These are phyloP conservation scores for Euzetes globulus DNA, from an alignment of 2,888 invertebrate species.

Conservation along the genomic window DNA sequence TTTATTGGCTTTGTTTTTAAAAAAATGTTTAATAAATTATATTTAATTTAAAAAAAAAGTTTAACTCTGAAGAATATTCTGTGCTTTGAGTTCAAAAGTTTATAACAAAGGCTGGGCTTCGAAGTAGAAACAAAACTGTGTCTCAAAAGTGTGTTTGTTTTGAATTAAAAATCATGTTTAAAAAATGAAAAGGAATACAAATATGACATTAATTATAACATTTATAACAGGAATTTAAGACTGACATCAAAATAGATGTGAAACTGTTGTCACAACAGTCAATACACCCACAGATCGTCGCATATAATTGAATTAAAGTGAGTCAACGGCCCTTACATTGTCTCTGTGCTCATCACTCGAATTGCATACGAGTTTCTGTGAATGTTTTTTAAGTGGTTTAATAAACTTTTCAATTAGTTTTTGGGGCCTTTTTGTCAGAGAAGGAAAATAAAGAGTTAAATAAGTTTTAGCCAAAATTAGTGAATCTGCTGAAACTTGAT, in stretches of 20 bases:
- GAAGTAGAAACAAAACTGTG: neutral
- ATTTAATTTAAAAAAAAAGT: no score
- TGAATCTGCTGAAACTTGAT: neutral
- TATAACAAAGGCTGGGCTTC: neutral
- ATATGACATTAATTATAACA: neutral
- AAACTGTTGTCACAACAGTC: neutral
- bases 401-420: neutral
- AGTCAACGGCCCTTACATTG: constrained; percentile 12
- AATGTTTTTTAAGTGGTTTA: neutral
- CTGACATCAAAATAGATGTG: neutral
- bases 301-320: neutral
- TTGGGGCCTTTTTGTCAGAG: neutral
- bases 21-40: no score
- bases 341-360: neutral
- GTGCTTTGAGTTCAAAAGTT: neutral
- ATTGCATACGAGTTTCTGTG: neutral
- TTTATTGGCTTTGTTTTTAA: no score
- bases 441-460: neutral
- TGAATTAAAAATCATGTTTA: neutral
- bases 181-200: neutral
- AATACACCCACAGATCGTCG: constrained; percentile 1
- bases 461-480: neutral
- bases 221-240: constrained; percentile 12
- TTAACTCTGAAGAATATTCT: no score
- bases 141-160: neutral